Percentiles rank a stretch among this genome's conserved stretches.
phyloP scores from a whole-genome alignment of 2,797 vertebrate species.

The Scleropages formosus region DNA sequence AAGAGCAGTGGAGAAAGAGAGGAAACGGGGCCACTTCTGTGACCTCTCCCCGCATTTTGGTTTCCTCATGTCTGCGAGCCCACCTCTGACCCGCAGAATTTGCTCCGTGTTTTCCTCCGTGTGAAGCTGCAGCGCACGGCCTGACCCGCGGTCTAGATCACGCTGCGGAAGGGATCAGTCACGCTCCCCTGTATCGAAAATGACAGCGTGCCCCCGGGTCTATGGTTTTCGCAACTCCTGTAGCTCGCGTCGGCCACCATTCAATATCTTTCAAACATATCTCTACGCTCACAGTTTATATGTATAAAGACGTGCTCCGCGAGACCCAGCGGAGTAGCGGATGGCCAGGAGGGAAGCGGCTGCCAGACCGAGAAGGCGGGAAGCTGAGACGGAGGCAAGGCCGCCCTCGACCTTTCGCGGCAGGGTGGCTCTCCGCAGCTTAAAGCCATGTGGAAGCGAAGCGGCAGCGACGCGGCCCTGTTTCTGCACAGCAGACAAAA shows the following conservation, averaged over 20 bases:
- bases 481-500: slow-evolving; percentile 38
- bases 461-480: slow-evolving; percentile 41
- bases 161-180: slow-evolving; percentile 45
- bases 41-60: slow-evolving; percentile 47
- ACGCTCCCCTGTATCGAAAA: slow-evolving; percentile 21
- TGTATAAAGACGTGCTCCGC: background rate
- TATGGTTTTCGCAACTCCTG: background rate
- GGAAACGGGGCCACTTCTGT: slow-evolving; percentile 27
- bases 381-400: slow-evolving; percentile 59
- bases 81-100: slow-evolving; percentile 45
- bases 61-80: slow-evolving; percentile 49
- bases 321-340: no score
- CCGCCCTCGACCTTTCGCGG: slow-evolving; percentile 59
- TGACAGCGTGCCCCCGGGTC: slow-evolving; percentile 5
- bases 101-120: slow-evolving; percentile 50
- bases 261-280: background rate
- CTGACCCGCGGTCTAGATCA: slow-evolving; percentile 50
- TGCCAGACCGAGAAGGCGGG: background rate
- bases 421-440: slow-evolving; percentile 58
- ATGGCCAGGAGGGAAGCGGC: background rate
- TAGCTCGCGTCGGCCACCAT: background rate
- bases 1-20: background rate
- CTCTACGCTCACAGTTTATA: background rate
- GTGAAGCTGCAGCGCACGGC: slow-evolving; percentile 22
- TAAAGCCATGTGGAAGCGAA: slow-evolving; percentile 60